Conservation (phyloP, 1,140 invertebrate species). For the Bombus balteatus region DNA sequence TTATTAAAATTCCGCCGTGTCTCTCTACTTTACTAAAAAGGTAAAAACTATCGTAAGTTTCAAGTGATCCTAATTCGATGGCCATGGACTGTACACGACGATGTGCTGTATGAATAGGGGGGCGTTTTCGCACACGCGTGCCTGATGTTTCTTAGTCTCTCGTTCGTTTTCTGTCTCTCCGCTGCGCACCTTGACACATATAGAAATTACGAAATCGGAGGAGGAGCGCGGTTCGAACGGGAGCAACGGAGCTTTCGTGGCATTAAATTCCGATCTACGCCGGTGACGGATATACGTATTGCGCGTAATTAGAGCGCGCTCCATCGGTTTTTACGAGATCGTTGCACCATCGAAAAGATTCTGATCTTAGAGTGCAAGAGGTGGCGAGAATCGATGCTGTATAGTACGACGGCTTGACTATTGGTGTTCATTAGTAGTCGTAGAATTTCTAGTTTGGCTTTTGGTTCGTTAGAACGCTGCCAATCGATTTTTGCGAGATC, state of each 20-base stretch:
- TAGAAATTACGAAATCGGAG: slow-evolving; percentile 63
- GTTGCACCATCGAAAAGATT: slow-evolving; percentile 23
- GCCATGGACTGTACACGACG: neutral
- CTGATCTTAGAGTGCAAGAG: neutral
- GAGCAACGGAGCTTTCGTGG: slow-evolving; percentile 47
- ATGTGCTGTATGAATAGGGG: neutral
- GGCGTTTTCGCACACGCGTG: slow-evolving; percentile 17
- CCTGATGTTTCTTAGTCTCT: neutral
- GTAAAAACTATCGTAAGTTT: too few species aligned
- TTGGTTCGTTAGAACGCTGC: slow-evolving; percentile 22
- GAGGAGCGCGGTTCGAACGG: slow-evolving; percentile 37
- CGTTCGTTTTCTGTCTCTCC: neutral
- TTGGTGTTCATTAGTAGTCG: too few species aligned
- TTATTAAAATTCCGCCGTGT: too few species aligned
- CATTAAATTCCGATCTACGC: slow-evolving; percentile 41
- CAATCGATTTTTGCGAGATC: neutral
- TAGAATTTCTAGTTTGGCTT: too few species aligned
- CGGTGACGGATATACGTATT: slow-evolving; percentile 15
- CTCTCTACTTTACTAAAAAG: too few species aligned
- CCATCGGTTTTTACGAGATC: neutral
- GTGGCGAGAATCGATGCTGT: neutral
- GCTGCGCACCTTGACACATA: slow-evolving; percentile 64
- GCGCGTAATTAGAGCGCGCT: slow-evolving; percentile 40
- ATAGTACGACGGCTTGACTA: too few species aligned
- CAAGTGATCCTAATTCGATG: neutral